Percentiles rank a stretch among this genome's conserved stretches.
These are phyloP conservation scores for Diorhabda sublineata DNA, from an alignment of 1,140 invertebrate genomes.

Conservation along the genomic window DNA sequence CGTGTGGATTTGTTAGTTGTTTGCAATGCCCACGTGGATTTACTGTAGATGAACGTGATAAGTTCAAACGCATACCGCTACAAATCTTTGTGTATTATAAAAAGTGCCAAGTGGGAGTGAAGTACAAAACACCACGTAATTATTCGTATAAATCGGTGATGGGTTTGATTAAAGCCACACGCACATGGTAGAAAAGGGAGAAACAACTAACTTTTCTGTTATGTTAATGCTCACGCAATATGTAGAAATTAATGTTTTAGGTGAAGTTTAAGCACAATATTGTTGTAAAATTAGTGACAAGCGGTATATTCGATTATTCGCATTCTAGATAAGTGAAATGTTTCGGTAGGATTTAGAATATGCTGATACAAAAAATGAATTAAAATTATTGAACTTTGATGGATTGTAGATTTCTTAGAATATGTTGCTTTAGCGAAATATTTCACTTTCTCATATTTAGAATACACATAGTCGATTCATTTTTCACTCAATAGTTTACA, in stretches of 20 bases:
- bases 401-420: too few species aligned
- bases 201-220: neutral
- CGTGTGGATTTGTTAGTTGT: neutral
- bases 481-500: too few species aligned
- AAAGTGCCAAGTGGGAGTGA: conserved; percentile 1
- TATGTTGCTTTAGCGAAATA: too few species aligned
- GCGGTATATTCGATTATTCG: too few species aligned
- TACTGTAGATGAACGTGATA: neutral
- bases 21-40: neutral
- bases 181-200: neutral
- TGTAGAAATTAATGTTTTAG: neutral
- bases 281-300: too few species aligned
- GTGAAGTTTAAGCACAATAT: too few species aligned
- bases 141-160: neutral
- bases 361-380: too few species aligned
- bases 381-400: too few species aligned
- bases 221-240: neutral
- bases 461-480: too few species aligned
- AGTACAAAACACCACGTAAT: neutral
- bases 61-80: neutral
- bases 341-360: too few species aligned
- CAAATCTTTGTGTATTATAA: neutral
- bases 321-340: too few species aligned
- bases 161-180: neutral
- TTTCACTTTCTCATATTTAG: too few species aligned